A percentile compares a stretch with the other conserved stretches of the same genome.
Conservation (phyloP, 2,113 vertebrate genomes). For the Irena cyanogastra region DNA sequence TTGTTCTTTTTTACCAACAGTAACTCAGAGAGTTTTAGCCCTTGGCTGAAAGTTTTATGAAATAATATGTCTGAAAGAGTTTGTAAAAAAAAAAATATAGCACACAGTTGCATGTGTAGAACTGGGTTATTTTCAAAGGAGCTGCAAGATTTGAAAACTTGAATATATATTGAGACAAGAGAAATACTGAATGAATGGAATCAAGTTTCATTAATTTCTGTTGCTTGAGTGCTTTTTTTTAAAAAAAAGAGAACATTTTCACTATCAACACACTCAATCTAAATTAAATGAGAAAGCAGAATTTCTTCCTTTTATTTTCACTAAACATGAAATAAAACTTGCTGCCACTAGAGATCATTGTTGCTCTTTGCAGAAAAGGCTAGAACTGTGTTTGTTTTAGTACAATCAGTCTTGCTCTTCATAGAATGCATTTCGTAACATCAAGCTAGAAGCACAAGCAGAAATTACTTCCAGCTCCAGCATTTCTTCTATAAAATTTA, state of each 20-base stretch:
- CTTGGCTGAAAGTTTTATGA: background rate
- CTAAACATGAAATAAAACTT: slow-evolving; percentile 44
- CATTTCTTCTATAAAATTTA: background rate
- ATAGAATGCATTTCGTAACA: background rate
- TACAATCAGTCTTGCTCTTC: background rate
- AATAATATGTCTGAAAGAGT: background rate
- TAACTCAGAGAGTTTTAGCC: background rate
- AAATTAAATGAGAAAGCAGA: background rate
- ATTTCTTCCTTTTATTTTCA: background rate
- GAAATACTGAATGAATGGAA: background rate
- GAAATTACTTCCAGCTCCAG: background rate
- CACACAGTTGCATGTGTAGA: background rate
- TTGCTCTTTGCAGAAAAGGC: slow-evolving; percentile 53
- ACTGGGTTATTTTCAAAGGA: background rate
- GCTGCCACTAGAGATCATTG: slow-evolving; percentile 68
- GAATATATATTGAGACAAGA: background rate
- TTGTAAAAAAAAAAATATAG: background rate
- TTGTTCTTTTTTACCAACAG: background rate
- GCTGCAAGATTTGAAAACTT: background rate
- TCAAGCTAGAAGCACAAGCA: background rate
- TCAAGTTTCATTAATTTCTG: background rate
- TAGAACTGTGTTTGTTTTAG: background rate
- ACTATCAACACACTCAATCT: background rate
- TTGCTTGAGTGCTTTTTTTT: background rate
- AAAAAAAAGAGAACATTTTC: background rate